phyloP scores from a whole-genome alignment of 2,888 invertebrate species.

The Ormyrus nitidulus region DNA sequence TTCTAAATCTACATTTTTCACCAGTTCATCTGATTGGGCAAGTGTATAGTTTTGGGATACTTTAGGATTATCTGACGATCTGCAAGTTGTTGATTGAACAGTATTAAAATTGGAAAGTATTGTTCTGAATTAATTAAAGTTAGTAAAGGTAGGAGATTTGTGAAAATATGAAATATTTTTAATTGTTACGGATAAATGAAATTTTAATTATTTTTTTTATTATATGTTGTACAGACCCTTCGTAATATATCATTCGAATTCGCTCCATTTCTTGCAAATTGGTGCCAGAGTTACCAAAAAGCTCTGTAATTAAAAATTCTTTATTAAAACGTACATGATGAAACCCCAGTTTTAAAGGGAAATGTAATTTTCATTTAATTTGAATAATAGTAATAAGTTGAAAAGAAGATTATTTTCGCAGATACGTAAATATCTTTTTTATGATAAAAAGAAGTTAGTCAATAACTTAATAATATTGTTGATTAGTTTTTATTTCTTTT shows the following conservation, averaged over 20 bases:
- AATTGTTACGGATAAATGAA: not conserved
- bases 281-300: not conserved
- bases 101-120: too few relatives aligned
- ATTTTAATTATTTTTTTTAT: not conserved
- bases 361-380: too few relatives aligned
- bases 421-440: not conserved
- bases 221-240: slow-evolving; percentile 16
- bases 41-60: slow-evolving; percentile 22
- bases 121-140: not conserved
- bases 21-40: slow-evolving; percentile 46
- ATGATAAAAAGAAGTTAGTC: not conserved
- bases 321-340: not conserved
- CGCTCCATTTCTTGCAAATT: slow-evolving; percentile 7
- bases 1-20: slow-evolving; percentile 51
- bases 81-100: not conserved
- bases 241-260: slow-evolving; percentile 31
- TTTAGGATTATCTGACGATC: slow-evolving; percentile 1
- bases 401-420: not conserved
- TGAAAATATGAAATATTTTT: not conserved
- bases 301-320: slow-evolving; percentile 17
- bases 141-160: not conserved
- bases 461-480: not conserved
- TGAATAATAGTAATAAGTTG: too few relatives aligned
- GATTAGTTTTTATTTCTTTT: too few relatives aligned
- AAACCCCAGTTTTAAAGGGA: too few relatives aligned